Evolutionary conservation across 2,797 vertebrate species (phyloP).

Genomic region (Leucoraja ocellata): DNA sequence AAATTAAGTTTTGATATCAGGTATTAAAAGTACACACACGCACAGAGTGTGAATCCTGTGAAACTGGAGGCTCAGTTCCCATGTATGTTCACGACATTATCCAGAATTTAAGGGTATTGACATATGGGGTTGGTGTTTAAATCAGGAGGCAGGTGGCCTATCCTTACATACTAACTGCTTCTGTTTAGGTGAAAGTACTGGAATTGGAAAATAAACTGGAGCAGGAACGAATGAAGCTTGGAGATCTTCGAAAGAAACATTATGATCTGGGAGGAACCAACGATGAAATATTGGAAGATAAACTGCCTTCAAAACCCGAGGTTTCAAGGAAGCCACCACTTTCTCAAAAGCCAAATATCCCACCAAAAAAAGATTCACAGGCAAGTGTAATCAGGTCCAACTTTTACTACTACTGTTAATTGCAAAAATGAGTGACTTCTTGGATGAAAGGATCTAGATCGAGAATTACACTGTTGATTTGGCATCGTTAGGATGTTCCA

Average conservation of each 20-base stretch:
- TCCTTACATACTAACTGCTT: background rate
- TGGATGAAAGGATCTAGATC: background rate
- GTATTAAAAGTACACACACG: too few relatives aligned
- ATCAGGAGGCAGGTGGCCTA: too few relatives aligned
- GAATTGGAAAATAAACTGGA: slow-evolving; percentile 81
- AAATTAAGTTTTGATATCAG: too few relatives aligned
- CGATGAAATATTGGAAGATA: background rate
- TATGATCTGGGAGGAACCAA: slow-evolving; percentile 68
- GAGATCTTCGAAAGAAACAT: slow-evolving; percentile 86
- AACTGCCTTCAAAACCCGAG: slow-evolving; percentile 48
- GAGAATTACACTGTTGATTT: background rate
- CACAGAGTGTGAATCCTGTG: too few relatives aligned
- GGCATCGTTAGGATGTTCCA: background rate
- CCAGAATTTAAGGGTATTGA: too few relatives aligned
- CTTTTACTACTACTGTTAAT: background rate
- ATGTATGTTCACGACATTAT: too few relatives aligned
- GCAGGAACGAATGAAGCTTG: slow-evolving; percentile 77
- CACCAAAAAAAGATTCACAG: slow-evolving; percentile 52
- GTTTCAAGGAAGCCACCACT: slow-evolving; percentile 73
- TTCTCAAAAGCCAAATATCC: slow-evolving; percentile 74
- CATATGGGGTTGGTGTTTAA: too few relatives aligned
- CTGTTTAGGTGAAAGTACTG: slow-evolving; percentile 79
- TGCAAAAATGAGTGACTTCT: background rate
- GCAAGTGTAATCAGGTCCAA: slow-evolving; percentile 42
- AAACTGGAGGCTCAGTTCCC: too few relatives aligned